Evolutionary conservation across 2,797 vertebrate species (phyloP).

Genomic region (Myotis planiceps): DNA sequence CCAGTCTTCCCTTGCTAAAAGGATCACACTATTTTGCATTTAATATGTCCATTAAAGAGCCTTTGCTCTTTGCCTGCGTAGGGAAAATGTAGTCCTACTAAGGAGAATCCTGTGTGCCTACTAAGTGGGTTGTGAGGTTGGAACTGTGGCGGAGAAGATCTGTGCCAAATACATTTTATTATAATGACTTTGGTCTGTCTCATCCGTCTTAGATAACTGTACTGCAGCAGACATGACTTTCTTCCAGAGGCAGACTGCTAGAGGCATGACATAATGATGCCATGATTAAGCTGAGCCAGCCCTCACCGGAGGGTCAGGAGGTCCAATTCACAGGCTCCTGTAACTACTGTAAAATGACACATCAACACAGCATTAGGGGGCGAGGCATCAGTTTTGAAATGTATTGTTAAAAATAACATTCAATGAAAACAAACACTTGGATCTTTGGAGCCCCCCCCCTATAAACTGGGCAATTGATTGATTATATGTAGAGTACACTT

Average conservation of each 20-base stretch:
- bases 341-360: neutral
- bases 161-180: conserved; percentile 51
- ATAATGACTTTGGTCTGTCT: conserved; percentile 45
- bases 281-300: neutral
- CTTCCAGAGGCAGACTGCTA: conserved; percentile 68
- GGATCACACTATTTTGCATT: neutral
- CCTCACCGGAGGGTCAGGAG: neutral
- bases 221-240: conserved; percentile 61
- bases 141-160: neutral
- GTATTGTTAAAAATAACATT: neutral
- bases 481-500: neutral
- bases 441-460: neutral
- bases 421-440: neutral
- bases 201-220: conserved; percentile 72
- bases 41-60: neutral
- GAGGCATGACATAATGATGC: conserved; percentile 35
- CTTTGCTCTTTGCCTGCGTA: neutral
- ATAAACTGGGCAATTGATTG: neutral
- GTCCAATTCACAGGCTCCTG: neutral
- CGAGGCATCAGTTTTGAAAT: neutral
- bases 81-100: neutral
- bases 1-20: neutral
- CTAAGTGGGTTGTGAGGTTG: conserved; percentile 1
- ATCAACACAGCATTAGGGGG: neutral
- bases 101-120: conserved; percentile 18